phyloP scores from a whole-genome alignment of 2,797 vertebrate genomes.

The Sebastes minor region DNA sequence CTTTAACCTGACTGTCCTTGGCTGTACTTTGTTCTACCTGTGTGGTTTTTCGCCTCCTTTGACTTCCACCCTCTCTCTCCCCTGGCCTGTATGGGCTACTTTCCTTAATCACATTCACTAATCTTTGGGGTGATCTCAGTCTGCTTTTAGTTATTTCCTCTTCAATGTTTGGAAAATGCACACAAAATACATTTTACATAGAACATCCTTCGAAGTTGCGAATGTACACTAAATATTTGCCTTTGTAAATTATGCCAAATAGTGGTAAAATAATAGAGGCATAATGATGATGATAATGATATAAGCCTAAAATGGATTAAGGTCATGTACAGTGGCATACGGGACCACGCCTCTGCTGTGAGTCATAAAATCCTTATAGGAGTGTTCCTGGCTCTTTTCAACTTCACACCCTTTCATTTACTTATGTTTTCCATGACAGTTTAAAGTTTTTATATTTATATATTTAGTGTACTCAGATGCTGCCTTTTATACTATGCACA shows the following conservation, averaged over 20 bases:
- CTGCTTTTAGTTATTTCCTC: conserved; percentile 1
- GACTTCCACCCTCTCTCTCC: conserved; percentile 74
- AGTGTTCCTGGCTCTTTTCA: not conserved
- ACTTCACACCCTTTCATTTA: not conserved
- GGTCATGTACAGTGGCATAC: not conserved
- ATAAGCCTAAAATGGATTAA: not conserved
- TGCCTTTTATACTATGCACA: not conserved
- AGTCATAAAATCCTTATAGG: conserved; percentile 18
- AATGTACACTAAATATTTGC: not conserved
- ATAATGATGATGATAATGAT: not conserved
- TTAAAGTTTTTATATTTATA: not conserved
- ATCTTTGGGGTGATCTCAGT: conserved; percentile 3
- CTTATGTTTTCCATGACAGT: not conserved
- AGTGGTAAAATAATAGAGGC: not conserved
- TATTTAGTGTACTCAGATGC: not conserved
- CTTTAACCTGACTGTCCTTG: conserved; percentile 40
- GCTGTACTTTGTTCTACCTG: conserved; percentile 32
- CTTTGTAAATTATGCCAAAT: not conserved
- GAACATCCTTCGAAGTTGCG: not conserved
- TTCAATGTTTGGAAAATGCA: conserved; percentile 72
- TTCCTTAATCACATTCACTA: conserved; percentile 25
- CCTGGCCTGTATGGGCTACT: conserved; percentile 39
- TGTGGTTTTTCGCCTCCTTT: conserved; percentile 74
- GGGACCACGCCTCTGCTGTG: conserved; percentile 8
- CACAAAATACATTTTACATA: not conserved